Evolutionary conservation across 2,888 invertebrate species (phyloP), one percentile per base, ranked within the genome.

Genomic region (Apamea crenata): DNA sequence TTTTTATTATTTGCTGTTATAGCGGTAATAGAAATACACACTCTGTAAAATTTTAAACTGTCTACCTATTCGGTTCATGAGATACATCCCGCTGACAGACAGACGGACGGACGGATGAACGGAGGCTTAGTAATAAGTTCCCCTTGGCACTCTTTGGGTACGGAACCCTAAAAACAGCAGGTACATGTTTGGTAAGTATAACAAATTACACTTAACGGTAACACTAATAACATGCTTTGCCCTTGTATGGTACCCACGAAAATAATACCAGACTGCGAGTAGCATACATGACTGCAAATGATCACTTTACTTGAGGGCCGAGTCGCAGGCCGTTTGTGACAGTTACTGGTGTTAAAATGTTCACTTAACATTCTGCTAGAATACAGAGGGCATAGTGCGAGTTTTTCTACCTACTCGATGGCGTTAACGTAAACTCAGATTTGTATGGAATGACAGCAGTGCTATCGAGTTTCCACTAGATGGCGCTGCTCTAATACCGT

Each of bases 241-340:
- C 84, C 85, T 87, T 83, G 84, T 65, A 53, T 16, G 65, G 68
- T 65, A 67, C 68, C 40, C 32, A 82, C 81, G n/a, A 78, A 83
- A 69, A 76, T 78, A 74, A 81, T 77, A 76, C 82, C 77, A 79
- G 66, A 14, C 12, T 25, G 44, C 59, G 69, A 59, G 74, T 70
- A 65, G 82, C 75, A 86, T 86, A 90, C 80, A 86, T 85, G 85
- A 85, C 80, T 74, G 73, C 85, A 82, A 88, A 86, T 78, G 77
- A 81, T 80, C 83, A 84, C 61, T 88, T 83, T 83, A 80, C 78
- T 77, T 82, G 89, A 85, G 76, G 82, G 83, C 67, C 87, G 50
- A 66, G 77, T 81, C 78, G 12, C n/a, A 56, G 36, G 6, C n/a
- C 14, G 68, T 66, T 80, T 78, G 73, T 82, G 84, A 81, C 85